Evolutionary conservation across 2,113 vertebrate genomes (phyloP).

Genomic region (Accipiter cooperii): DNA sequence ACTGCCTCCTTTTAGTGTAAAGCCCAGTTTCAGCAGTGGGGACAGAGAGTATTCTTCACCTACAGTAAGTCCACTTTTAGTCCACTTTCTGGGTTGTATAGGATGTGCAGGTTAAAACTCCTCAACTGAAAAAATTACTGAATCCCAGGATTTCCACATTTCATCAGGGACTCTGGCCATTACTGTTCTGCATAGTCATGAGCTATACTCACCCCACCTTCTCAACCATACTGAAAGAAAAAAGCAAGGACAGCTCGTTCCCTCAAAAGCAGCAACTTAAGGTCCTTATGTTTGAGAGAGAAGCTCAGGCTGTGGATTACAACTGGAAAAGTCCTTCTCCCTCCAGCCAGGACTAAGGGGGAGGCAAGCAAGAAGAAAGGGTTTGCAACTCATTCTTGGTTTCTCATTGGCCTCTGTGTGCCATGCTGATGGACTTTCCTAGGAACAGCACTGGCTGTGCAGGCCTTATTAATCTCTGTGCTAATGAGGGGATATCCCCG

Average conservation of each 20-base stretch:
- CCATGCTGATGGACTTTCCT: background rate
- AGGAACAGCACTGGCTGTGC: fast-evolving
- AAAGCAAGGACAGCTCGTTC: background rate
- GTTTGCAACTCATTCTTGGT: background rate
- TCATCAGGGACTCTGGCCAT: background rate
- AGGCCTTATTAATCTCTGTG: background rate
- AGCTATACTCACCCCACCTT: background rate
- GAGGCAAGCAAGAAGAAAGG: background rate
- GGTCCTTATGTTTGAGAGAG: background rate
- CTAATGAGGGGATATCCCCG: background rate
- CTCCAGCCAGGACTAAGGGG: background rate
- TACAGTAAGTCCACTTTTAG: background rate
- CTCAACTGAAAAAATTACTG: background rate
- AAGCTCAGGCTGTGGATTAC: background rate
- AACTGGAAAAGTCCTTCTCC: background rate
- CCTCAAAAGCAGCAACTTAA: background rate
- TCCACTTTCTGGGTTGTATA: background rate
- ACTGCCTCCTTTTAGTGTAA: background rate
- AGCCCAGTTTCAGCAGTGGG: background rate
- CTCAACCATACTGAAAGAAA: background rate
- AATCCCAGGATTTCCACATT: background rate
- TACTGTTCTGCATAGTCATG: background rate
- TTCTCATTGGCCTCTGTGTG: fast-evolving
- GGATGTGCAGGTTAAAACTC: background rate
- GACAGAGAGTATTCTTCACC: background rate